Percentiles rank a stretch among this genome's conserved stretches.
These are phyloP conservation scores for Platichthys flesus DNA, from an alignment of 2,113 vertebrate species.

Conservation along the genomic window DNA sequence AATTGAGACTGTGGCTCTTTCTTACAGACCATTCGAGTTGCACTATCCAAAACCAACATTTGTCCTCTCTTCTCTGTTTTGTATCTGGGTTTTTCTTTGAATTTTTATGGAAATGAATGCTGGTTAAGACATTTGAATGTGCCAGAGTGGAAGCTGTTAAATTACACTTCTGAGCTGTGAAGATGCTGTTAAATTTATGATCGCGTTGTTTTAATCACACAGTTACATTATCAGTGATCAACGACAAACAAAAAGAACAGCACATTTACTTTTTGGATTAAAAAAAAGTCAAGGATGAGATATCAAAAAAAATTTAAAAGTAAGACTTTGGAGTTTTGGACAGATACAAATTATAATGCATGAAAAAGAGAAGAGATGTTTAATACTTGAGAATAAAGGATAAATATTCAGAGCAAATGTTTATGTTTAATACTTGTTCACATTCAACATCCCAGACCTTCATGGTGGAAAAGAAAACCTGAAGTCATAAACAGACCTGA, in stretches of 20 bases:
- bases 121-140: too few species aligned
- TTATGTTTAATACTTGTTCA: background rate
- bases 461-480: background rate
- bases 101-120: too few species aligned
- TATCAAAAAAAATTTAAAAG: background rate
- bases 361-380: background rate
- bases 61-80: background rate
- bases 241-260: too few species aligned
- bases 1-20: background rate
- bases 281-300: background rate
- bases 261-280: too few species aligned
- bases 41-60: background rate
- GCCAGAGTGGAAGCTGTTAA: background rate
- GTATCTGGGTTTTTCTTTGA: too few species aligned
- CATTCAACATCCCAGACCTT: background rate
- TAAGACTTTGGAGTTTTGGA: background rate
- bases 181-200: background rate
- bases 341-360: background rate
- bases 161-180: background rate
- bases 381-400: background rate
- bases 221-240: too few species aligned
- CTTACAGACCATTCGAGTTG: background rate
- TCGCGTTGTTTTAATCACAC: too few species aligned
- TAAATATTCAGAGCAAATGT: background rate
- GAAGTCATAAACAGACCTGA: background rate